These are phyloP conservation scores for Tragopan temminckii DNA, from an alignment of 2,797 vertebrate species.

Conservation along the genomic window DNA sequence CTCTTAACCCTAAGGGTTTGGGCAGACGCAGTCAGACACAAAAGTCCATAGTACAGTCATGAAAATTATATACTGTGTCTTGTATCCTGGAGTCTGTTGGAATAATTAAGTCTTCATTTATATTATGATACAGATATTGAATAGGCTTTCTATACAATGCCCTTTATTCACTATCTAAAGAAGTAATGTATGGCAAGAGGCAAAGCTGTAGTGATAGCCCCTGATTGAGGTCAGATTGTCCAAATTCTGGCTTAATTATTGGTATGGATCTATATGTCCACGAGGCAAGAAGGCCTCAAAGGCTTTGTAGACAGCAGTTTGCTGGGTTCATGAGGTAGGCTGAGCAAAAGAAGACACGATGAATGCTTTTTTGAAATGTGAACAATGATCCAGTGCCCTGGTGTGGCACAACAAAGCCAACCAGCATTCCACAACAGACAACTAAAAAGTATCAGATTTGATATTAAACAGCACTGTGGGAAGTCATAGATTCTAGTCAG, in stretches of 20 bases:
- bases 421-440: background rate
- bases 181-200: background rate
- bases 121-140: background rate
- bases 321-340: fast-evolving
- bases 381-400: background rate
- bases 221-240: fast-evolving
- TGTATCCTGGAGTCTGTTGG: background rate
- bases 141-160: background rate
- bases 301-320: background rate
- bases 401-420: slow-evolving; percentile 21
- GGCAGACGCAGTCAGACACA: background rate
- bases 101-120: background rate
- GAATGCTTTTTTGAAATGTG: background rate
- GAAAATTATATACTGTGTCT: background rate
- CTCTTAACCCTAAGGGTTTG: background rate
- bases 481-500: slow-evolving; percentile 31
- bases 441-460: slow-evolving; percentile 38
- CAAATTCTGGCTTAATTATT: background rate
- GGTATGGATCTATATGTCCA: no score
- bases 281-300: background rate
- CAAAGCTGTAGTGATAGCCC: background rate
- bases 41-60: fast-evolving
- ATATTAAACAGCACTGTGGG: background rate
- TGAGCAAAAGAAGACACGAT: background rate
- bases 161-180: background rate